Conservation (phyloP, 2,888 invertebrate species). For the Reticulitermes lucifugus region DNA sequence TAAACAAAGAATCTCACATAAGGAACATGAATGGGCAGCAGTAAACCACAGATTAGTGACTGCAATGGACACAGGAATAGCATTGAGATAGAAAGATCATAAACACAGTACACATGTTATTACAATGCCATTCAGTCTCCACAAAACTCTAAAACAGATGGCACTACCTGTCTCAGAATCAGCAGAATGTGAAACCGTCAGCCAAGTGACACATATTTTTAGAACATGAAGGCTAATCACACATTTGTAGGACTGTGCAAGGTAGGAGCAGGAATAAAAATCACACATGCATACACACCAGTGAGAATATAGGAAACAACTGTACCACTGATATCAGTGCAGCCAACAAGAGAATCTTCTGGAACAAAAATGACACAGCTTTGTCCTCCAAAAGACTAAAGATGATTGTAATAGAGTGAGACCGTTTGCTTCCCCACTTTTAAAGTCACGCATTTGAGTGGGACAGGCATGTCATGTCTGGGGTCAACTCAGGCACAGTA, state of each 20-base stretch:
- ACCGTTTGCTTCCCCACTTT: background rate
- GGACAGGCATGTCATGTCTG: constrained; percentile 30
- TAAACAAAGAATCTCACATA: background rate
- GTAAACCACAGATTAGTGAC: background rate
- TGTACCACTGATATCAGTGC: constrained; percentile 32
- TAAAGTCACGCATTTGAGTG: background rate
- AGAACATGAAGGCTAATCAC: background rate
- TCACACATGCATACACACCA: constrained; percentile 19
- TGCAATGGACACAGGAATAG: background rate
- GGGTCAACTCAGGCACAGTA: constrained; percentile 14
- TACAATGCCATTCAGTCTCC: background rate
- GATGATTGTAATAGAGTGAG: constrained; percentile 36
- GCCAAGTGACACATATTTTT: constrained; percentile 9
- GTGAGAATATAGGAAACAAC: constrained; percentile 32
- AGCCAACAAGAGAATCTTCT: constrained; percentile 35
- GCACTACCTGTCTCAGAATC: background rate
- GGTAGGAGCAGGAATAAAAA: constrained; percentile 20
- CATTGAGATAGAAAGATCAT: background rate
- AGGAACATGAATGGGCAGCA: background rate
- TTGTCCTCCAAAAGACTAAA: constrained; percentile 37
- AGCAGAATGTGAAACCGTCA: background rate
- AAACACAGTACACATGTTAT: background rate
- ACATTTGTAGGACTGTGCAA: constrained; percentile 2
- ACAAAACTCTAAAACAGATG: background rate
- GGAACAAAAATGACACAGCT: constrained; percentile 8